Evolutionary conservation across 2,888 invertebrate genomes (phyloP).

Genomic region (Papilio protenor): DNA sequence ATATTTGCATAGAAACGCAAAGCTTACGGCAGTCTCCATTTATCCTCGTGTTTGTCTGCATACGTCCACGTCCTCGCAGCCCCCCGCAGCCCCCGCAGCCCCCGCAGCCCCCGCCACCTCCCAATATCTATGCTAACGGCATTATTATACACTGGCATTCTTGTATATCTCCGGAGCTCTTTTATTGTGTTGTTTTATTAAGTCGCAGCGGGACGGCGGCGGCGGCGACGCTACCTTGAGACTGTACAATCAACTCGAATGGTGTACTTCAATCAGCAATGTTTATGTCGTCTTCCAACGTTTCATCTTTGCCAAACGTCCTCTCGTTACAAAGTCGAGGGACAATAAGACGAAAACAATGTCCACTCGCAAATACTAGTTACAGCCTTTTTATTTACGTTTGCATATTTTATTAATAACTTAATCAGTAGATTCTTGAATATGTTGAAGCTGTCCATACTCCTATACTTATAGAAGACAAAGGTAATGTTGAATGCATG

Average conservation of each 20-base stretch:
- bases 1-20: constrained; percentile 75
- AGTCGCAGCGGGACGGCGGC: constrained; percentile 1
- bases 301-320: constrained; percentile 8
- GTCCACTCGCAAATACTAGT: constrained; percentile 1
- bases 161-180: constrained; percentile 25
- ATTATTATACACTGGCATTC: constrained; percentile 45
- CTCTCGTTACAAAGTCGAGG: neutral
- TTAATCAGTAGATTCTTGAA: neutral
- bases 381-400: neutral
- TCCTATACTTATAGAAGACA: too few relatives aligned
- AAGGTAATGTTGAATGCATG: too few relatives aligned
- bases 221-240: constrained; percentile 29
- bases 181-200: constrained; percentile 39
- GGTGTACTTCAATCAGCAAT: constrained; percentile 17
- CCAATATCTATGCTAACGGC: constrained; percentile 45
- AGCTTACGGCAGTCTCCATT: constrained; percentile 56
- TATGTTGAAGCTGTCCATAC: neutral
- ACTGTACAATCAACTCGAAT: constrained; percentile 13
- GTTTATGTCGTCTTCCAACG: neutral
- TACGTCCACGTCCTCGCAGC: constrained; percentile 38
- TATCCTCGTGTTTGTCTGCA: constrained; percentile 66
- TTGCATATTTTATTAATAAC: neutral
- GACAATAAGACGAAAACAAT: neutral
- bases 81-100: neutral
- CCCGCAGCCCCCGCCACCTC: constrained; percentile 9